Conservation (phyloP, 2,888 invertebrate species). For the Drosophila barbarae region DNA sequence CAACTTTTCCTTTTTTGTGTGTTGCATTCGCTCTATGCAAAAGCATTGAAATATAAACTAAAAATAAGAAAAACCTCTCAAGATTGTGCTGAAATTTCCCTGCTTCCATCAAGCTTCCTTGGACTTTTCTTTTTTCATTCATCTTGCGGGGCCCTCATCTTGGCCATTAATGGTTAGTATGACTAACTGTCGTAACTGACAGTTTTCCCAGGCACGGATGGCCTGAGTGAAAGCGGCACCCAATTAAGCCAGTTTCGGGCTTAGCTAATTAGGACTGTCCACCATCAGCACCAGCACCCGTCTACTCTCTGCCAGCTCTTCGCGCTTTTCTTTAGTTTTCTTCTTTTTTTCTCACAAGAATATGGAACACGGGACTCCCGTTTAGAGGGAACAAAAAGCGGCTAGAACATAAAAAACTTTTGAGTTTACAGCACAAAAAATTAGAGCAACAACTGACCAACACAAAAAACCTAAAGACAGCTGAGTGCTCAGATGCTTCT, state of each 20-base stretch:
- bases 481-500: conserved; percentile 3
- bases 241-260: conserved; percentile 45
- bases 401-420: conserved; percentile 23
- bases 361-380: conserved; percentile 46
- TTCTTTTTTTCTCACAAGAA: conserved; percentile 30
- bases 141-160: conserved; percentile 24
- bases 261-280: conserved; percentile 42
- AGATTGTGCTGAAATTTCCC: conserved; percentile 7
- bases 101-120: neutral
- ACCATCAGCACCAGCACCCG: neutral
- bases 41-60: conserved; percentile 1
- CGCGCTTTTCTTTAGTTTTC: conserved; percentile 22
- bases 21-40: neutral
- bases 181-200: conserved; percentile 33
- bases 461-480: conserved; percentile 16
- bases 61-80: conserved; percentile 5
- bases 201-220: conserved; percentile 33
- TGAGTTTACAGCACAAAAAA: conserved; percentile 41
- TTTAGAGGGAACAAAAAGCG: conserved; percentile 34
- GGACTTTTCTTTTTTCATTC: conserved; percentile 22
- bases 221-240: conserved; percentile 27
- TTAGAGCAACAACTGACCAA: conserved; percentile 45
- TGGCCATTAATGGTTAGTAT: conserved; percentile 26
- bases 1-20: neutral
- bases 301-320: neutral